Evolutionary conservation across 2,113 vertebrate genomes (phyloP).

Genomic region (Eudyptes chrysolophus): DNA sequence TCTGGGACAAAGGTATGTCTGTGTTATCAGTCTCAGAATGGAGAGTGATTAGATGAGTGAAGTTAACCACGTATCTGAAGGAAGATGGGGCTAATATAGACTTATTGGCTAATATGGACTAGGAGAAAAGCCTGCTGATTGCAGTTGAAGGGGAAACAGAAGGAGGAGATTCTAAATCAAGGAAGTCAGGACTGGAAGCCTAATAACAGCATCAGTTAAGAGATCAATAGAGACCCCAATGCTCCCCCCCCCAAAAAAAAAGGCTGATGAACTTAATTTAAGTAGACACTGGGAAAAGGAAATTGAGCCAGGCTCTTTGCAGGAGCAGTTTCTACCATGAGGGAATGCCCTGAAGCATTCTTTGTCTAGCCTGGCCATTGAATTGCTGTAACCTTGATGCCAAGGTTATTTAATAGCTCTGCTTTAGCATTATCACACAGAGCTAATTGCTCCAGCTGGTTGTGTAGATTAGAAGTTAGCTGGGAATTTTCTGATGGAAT

Average conservation of each 20-base stretch:
- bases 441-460: neutral
- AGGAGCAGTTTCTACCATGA: neutral
- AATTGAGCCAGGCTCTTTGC: neutral
- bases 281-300: neutral
- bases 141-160: neutral
- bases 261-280: neutral
- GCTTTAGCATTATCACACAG: neutral
- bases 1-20: neutral
- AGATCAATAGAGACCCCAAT: neutral
- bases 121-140: neutral
- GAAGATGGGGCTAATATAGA: neutral
- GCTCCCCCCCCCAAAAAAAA: rapidly evolving
- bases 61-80: neutral
- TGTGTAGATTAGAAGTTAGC: neutral
- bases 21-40: neutral
- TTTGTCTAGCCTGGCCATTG: neutral
- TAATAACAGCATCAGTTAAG: neutral
- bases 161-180: neutral
- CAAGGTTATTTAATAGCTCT: slow-evolving; percentile 33
- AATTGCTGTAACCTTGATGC: slow-evolving; percentile 28
- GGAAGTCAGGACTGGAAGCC: neutral
- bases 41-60: neutral
- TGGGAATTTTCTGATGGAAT: neutral
- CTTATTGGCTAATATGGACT: neutral
- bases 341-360: neutral